A percentile compares a stretch with the other conserved stretches of the same genome.
Evolutionary conservation across 2,113 vertebrate genomes (phyloP).

Genomic region (Melanocharis versteri): DNA sequence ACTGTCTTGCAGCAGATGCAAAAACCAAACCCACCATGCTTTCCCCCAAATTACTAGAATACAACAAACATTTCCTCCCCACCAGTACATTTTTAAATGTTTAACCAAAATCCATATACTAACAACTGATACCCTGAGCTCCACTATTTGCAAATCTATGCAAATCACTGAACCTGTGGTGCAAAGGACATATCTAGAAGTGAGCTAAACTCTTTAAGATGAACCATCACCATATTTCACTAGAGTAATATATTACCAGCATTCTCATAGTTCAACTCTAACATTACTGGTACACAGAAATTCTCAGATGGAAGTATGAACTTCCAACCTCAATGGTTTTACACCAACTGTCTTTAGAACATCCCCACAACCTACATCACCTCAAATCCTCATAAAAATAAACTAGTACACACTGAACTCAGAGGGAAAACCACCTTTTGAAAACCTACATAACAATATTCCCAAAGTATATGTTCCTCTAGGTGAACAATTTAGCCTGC

Average conservation of each 20-base stretch:
- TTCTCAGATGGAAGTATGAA: not conserved
- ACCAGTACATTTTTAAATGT: not conserved
- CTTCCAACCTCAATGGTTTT: not conserved
- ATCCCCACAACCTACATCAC: fast-evolving
- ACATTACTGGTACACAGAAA: not conserved
- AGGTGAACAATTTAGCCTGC: not conserved
- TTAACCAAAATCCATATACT: not conserved
- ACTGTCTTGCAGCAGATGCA: not conserved
- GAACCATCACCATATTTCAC: not conserved
- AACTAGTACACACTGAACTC: not conserved
- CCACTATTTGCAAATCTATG: not conserved
- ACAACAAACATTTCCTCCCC: not conserved
- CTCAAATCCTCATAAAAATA: not conserved
- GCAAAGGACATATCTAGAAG: not conserved
- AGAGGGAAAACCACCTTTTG: not conserved
- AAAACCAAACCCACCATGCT: not conserved
- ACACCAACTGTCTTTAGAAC: not conserved
- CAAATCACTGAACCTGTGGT: not conserved
- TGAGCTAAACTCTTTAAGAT: not conserved
- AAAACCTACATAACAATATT: not conserved
- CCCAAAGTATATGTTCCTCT: not conserved
- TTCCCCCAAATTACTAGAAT: not conserved
- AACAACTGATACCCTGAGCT: not conserved
- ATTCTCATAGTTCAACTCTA: not conserved
- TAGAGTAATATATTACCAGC: not conserved